A percentile compares a stretch with the other conserved stretches of the same genome.
phyloP scores from a whole-genome alignment of 2,113 vertebrate genomes.

The Pandion haliaetus region DNA sequence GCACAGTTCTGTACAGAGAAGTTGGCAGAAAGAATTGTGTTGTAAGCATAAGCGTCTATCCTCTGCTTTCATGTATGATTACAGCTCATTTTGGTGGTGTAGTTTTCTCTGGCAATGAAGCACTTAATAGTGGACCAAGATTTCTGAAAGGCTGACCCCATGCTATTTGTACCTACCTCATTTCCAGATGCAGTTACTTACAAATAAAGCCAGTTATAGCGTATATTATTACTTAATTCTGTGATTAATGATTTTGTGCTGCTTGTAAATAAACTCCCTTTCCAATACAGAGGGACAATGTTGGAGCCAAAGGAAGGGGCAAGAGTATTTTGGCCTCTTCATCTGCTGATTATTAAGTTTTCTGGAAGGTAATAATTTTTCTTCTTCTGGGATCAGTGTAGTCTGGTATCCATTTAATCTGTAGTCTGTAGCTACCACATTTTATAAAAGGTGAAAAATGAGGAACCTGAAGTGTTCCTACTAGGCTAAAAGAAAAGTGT shows the following conservation, averaged over 20 bases:
- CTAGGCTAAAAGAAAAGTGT: not conserved
- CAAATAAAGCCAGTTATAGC: not conserved
- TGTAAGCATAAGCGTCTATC: not conserved
- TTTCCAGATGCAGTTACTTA: not conserved
- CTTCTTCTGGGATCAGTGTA: not conserved
- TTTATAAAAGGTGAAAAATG: not conserved
- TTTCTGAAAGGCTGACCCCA: not conserved
- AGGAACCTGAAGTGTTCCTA: not conserved
- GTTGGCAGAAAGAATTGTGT: not conserved
- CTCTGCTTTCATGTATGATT: not conserved
- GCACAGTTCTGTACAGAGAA: not conserved
- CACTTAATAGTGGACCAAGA: not conserved
- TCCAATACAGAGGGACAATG: not conserved
- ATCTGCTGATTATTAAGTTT: constrained; percentile 1
- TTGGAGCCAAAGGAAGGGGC: not conserved
- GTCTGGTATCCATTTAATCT: not conserved
- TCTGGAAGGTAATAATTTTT: not conserved
- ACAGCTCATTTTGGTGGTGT: not conserved
- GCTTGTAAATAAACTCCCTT: not conserved
- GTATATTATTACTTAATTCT: not conserved
- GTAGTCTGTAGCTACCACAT: not conserved
- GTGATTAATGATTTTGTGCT: constrained; percentile 11
- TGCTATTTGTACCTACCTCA: not conserved
- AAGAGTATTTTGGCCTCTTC: not conserved
- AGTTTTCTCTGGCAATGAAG: not conserved